Evolutionary conservation across 2,888 invertebrate genomes (phyloP), one percentile per base, ranked within the genome.

Genomic region (Lycaena phlaeas): DNA sequence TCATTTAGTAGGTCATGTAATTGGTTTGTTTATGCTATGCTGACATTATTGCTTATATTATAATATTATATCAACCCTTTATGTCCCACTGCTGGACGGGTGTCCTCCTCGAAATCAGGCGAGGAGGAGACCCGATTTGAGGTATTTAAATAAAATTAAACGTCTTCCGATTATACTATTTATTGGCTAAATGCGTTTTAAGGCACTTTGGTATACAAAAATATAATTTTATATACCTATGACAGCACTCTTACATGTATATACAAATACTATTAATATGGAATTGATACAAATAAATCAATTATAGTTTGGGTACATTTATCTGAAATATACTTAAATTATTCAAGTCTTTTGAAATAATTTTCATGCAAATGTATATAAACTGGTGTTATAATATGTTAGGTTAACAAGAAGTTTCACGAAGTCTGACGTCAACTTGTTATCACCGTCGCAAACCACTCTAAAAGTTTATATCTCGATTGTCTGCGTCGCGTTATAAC

Each of bases 221-320:
- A 12, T 9, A 22, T 22, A 7, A 9, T 22, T 22, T 34, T 11
- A 11, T 31, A 11, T 34, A 22, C 34, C 12, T 34, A 12, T 10
- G 11, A 18, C 12, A 34, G 34, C 34, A 34, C 18, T 12, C 22
- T 12, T 22, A 22, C 22, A 22, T 22, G 14, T 22, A 34, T 34
- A 12, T 34, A 34, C 34, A 34, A 34, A 6, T 34, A 34, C 34
- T 34, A 34, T 34, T 34, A 34, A 34, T 6, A 34, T 12, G 22
- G 11, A 11, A 11, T 7, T 18, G 12, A 18, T 22, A 22, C 5
- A 22, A 4, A 22, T n/a, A n/a, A n/a, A n/a, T n/a, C n/a, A 22
- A 22, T 4, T 9, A 22, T 7, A 22, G 22, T 22, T 5, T 22
- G 2, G 7, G 3, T 22, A 22, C 22, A 18, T 22, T 7, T 22